Evolutionary conservation across 92 coral and sea anemone genomes (phyloP), one percentile per base, ranked within the genome.

Genomic region (Muricea muricata): DNA sequence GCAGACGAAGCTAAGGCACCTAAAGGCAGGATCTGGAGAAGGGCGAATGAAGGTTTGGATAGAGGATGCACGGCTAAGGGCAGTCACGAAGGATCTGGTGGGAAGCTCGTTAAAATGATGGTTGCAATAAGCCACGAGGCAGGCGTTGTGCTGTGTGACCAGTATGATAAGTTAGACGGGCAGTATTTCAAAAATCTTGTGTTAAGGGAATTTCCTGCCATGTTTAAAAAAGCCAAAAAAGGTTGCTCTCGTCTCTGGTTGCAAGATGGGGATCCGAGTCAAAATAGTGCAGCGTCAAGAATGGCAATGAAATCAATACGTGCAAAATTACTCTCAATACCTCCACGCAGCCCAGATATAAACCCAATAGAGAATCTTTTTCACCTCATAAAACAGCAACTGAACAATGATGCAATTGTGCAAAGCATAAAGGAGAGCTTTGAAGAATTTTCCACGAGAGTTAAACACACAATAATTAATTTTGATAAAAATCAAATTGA

Each of bases 11-110:
- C 89, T n/a, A 78, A 58, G 28, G 85, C 91, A 25, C 88, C 91
- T 26, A 23, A 40, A 61, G 89, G 80, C 1, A 57, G 85, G 3
- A 84, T 88, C 12, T 88, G 89, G 91, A 54, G 91, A 29, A 76
- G 29, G 67, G 66, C 65, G 11, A 46, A 60, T 1, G 85, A 88
- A 68, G 88, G 91, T 25, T 29, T 88, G 20, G 39, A 46, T 1
- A 65, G 74, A 28, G 85, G 86, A 20, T 85, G 92, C 39, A 85
- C 90, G 12, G 89, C 92, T 1, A 89, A 89, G 48, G 89, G 89
- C 10, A 60, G 56, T 6, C 79, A 89, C 28, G 87, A 68, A 39
- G 89, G 92, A 0, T 66, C 81, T 37, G 89, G 89, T 0, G 89
- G 89, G 29, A 89, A 85, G 34, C 48, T 73, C 0, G 55, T 79